Base-by-base conservation (phyloP, 2,888 invertebrate species). In the Microplitis manilae region DNA sequence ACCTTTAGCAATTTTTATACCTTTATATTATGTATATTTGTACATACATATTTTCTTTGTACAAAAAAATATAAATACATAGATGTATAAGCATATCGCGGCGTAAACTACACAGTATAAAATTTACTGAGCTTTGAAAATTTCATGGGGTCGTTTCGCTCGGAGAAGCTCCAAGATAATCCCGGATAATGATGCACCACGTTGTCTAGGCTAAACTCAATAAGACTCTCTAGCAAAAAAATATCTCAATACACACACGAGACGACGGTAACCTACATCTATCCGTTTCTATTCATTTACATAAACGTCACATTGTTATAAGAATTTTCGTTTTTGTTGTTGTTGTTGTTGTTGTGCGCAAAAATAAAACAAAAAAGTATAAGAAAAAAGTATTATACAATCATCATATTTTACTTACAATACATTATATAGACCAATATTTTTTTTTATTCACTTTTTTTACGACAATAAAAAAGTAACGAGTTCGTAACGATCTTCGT, bases 81-180 rank as follows among this genome's bases (percentile, higher is more conserved):
- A 59, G 5, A 73, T 67, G 65, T 50, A 30, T 5, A 38, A 65
- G 65, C 17, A 41, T 62, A 64, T 17, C 7, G 60, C 20, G 38
- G n/a, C 72, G 6, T 65, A 65, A 64, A 65, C 40, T 41, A 64
- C 39, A 9, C 64, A 61, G 70, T 67, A 40, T 59, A 76, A 67
- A 72, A 71, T 76, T 71, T 67, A 72, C 72, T 40, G 9, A 60
- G 38, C 39, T 76, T 71, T 72, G 62, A 77, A 77, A 77, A 77
- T 68, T 71, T 71, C 64, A 71, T 72, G 17, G 39, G 41, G 13
- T 76, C 67, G 17, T 68, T 39, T 61, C 60, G 67, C 72, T 61
- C 62, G 41, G 13, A 38, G 68, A 62, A 65, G 50, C 68, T 65
- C 15, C 30, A 20, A 60, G 60, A 67, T 76, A 76, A 76, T 71